Conservation (phyloP, 2,888 invertebrate genomes). For the Apamea sordens region DNA sequence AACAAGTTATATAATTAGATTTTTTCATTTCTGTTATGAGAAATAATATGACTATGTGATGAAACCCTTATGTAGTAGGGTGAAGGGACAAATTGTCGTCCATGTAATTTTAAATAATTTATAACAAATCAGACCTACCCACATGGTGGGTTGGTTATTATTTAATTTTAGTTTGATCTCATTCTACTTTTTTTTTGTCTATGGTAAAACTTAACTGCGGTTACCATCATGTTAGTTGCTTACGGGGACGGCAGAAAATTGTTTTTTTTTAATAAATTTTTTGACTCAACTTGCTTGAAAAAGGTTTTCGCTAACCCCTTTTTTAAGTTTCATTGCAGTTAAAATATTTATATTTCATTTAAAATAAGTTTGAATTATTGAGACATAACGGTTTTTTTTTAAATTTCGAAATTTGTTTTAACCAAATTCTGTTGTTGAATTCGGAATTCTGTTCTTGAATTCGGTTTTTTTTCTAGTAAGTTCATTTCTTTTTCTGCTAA, state of each 20-base stretch:
- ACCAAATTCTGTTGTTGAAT: not conserved
- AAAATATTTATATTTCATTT: slow-evolving; percentile 8
- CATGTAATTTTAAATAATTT: slow-evolving; percentile 64
- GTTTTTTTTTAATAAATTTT: slow-evolving; percentile 1
- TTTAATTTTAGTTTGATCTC: slow-evolving; percentile 66
- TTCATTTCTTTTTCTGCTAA: slow-evolving; percentile 29
- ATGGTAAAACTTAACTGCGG: slow-evolving; percentile 53
- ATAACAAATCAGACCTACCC: slow-evolving; percentile 52
- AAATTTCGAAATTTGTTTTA: not conserved
- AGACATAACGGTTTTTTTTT: not conserved
- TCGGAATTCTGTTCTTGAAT: slow-evolving; percentile 1
- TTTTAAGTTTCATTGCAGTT: slow-evolving; percentile 43
- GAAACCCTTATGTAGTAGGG: slow-evolving; percentile 10
- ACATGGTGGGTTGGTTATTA: slow-evolving; percentile 61
- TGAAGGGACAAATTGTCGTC: slow-evolving; percentile 43
- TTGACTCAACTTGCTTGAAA: slow-evolving; percentile 42
- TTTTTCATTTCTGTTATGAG: not conserved
- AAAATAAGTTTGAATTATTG: slow-evolving; percentile 9
- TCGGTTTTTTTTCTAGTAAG: not conserved
- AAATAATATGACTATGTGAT: slow-evolving; percentile 26
- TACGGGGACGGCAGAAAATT: slow-evolving; percentile 26
- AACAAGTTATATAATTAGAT: no score
- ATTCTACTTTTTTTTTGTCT: slow-evolving; percentile 56
- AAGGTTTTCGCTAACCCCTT: slow-evolving; percentile 39
- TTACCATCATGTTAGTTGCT: slow-evolving; percentile 39